Evolutionary conservation across 1,140 invertebrate species (phyloP), one percentile per base, ranked within the genome.

Genomic region (Eulimnadia texana): DNA sequence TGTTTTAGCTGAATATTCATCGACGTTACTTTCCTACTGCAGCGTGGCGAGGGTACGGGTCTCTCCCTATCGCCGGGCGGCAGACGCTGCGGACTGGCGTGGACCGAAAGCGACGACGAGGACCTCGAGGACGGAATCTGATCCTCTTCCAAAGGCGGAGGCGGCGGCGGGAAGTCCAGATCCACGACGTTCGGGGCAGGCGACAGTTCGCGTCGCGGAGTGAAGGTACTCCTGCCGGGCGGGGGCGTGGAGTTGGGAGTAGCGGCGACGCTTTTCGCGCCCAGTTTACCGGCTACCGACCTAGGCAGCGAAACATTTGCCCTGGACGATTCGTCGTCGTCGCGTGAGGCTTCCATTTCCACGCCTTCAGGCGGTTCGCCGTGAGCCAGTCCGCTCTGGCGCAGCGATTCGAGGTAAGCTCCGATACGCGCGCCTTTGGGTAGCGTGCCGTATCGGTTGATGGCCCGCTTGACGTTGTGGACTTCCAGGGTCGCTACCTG

Each of bases 361-460:
- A 60, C 55, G 20, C 58, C 62, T 58, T 67, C 67, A 29, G 62
- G 61, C 10, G 28, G 25, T 25, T 58, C 61, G 47, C 58, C 54
- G 27, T 64, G 65, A 64, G 75, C 68, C n/a, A 73, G 77, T n/a
- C 84, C 84, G 68, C 82, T 86, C 66, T 88, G 85, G 33, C 88
- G 79, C 62, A 97, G 73, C 0, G 92, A 96, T 69, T 96, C 93
- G 16, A 98, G 74, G 72, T 93, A 98, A 0, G 93, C 93, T 11
- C 93, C 93, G 66, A 97, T 97, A 29, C 93, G 79, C 13, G 91
- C 90, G 53, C 89, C 91, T 75, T 98, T 99, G 0, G 94, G 94
- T 62, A 93, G 70, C 11, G 95, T 98, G 3, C 94, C 94, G 71
- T 96, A 98, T n/a, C 91, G 81, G 74, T 92, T 95, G 60, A 96